Conservation (phyloP, 1,140 invertebrate species). For the Eriocheir sinensis region DNA sequence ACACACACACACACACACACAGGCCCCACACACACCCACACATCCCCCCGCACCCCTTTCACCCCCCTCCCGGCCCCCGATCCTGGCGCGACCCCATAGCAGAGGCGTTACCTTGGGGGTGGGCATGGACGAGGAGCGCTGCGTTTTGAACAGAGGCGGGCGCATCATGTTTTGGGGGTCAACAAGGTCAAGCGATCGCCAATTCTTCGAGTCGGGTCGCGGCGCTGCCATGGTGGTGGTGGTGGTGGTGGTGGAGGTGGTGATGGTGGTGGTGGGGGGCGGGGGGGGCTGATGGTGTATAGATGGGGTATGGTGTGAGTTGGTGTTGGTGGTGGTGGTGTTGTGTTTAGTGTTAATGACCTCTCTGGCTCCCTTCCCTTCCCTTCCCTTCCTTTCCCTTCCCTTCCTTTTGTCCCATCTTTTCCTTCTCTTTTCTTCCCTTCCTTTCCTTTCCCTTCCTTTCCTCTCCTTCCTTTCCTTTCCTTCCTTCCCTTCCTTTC, state of each 20-base stretch:
- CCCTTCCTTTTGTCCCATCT: not conserved
- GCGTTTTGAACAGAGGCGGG: slow-evolving; percentile 93
- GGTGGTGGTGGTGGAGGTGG: not conserved
- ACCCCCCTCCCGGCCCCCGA: not conserved
- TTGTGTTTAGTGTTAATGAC: too few species aligned
- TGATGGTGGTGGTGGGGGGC: not conserved
- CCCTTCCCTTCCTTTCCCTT: not conserved
- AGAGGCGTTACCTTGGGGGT: slow-evolving; percentile 87
- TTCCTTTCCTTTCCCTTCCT: not conserved
- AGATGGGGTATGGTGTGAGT: too few species aligned
- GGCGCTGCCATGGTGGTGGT: not conserved
- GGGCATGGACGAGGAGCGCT: slow-evolving; percentile 94
- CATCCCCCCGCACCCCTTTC: slow-evolving; percentile 80
- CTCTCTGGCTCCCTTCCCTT: too few species aligned
- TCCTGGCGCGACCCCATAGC: too few species aligned
- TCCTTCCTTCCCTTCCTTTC: not conserved
- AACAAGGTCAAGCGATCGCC: slow-evolving; percentile 86
- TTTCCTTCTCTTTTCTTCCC: not conserved
- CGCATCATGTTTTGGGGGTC: slow-evolving; percentile 82
- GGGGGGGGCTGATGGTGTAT: too few species aligned
- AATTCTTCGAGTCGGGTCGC: slow-evolving; percentile 81
- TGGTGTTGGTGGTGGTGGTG: too few species aligned
- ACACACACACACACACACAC: too few species aligned
- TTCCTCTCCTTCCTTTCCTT: not conserved
- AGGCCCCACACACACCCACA: not conserved